A percentile compares a stretch with the other conserved stretches of the same genome.
These are phyloP conservation scores for Dendrolimus pini DNA, from an alignment of 2,888 invertebrate genomes.

Conservation along the genomic window DNA sequence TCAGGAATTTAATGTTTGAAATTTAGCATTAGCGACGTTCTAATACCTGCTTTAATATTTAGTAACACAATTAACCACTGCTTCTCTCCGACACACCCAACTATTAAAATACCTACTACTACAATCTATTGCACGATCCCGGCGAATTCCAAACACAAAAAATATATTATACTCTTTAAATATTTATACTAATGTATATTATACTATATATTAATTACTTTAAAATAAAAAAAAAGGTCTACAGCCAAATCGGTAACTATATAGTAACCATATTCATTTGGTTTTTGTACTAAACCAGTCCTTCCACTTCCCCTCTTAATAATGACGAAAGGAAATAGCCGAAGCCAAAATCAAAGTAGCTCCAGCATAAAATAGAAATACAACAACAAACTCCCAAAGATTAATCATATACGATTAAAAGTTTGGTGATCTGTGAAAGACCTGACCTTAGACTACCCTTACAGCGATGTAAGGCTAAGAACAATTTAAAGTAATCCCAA, in stretches of 20 bases:
- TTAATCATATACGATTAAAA: slow-evolving; percentile 14
- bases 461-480: too few species aligned
- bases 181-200: slow-evolving; percentile 7
- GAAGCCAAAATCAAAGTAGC: background rate
- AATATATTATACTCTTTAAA: slow-evolving; percentile 25
- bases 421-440: background rate
- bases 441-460: too few species aligned
- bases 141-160: slow-evolving; percentile 46
- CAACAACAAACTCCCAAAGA: slow-evolving; percentile 3
- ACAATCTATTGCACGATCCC: slow-evolving; percentile 73
- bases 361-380: background rate
- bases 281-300: slow-evolving; percentile 30
- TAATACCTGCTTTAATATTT: too few species aligned
- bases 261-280: slow-evolving; percentile 6
- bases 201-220: slow-evolving; percentile 6
- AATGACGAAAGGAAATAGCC: background rate
- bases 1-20: too few species aligned
- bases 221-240: slow-evolving; percentile 16
- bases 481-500: too few species aligned
- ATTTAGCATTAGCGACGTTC: too few species aligned
- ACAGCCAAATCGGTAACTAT: slow-evolving; percentile 51
- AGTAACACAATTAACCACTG: too few species aligned
- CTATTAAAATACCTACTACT: slow-evolving; percentile 21
- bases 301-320: slow-evolving; percentile 3
- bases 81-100: background rate